Conservation (phyloP, 2,113 vertebrate species). For the Anolis carolinensis region DNA sequence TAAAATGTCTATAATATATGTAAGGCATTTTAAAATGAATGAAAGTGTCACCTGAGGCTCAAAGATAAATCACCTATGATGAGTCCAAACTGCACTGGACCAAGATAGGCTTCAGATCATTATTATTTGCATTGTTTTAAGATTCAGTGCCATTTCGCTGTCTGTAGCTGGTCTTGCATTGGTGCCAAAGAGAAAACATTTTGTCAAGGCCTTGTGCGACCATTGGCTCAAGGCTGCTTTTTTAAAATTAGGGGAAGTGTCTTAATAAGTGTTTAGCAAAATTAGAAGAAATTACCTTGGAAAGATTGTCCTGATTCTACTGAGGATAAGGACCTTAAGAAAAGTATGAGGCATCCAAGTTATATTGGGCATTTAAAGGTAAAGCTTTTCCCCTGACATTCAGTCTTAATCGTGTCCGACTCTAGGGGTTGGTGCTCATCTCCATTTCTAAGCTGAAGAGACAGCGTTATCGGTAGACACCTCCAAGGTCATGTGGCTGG, state of each 20-base stretch:
- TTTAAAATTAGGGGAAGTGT: not conserved
- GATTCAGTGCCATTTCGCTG: not conserved
- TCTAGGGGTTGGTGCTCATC: no score
- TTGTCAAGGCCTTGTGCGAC: not conserved
- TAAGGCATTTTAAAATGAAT: not conserved
- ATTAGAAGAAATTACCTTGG: not conserved
- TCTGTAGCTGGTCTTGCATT: not conserved
- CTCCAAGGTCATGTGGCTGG: no score
- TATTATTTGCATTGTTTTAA: not conserved
- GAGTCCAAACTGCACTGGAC: not conserved
- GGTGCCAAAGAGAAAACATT: not conserved
- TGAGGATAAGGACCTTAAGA: not conserved
- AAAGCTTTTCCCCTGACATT: no score
- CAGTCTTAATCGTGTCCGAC: no score
- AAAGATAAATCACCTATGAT: not conserved
- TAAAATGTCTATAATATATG: no score
- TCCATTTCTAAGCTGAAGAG: no score
- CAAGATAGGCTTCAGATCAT: not conserved
- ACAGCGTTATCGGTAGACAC: no score
- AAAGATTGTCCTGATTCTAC: not conserved
- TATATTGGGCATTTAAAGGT: not conserved
- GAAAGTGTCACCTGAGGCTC: not conserved
- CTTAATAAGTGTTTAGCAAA: not conserved
- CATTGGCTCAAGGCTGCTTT: not conserved
- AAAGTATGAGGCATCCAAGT: not conserved